Percentiles rank a stretch among this genome's conserved stretches.
phyloP scores from a whole-genome alignment of 2,113 vertebrate genomes.

The Corythaixoides concolor region DNA sequence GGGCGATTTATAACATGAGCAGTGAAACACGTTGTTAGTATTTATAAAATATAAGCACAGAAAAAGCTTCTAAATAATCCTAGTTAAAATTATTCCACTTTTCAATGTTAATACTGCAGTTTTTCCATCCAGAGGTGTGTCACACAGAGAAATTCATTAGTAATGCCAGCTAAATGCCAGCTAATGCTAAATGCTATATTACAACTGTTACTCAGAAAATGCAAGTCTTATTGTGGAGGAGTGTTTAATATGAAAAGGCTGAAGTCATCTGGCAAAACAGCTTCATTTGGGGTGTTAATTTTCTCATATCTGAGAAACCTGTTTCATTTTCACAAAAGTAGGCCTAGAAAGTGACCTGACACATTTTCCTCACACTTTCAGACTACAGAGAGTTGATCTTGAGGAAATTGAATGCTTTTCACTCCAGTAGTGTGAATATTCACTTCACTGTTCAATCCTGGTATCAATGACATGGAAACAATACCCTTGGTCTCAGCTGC shows the following conservation, averaged over 20 bases:
- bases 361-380: constrained; percentile 9
- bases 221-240: background rate
- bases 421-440: background rate
- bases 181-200: background rate
- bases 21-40: background rate
- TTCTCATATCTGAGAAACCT: background rate
- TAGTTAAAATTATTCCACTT: background rate
- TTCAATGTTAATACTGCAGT: background rate
- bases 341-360: background rate
- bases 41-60: background rate
- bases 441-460: background rate
- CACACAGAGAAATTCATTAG: background rate
- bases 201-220: background rate
- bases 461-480: background rate
- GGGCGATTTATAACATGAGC: background rate
- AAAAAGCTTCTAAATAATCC: background rate
- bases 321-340: constrained; percentile 24
- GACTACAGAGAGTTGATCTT: background rate
- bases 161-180: background rate
- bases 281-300: background rate
- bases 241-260: background rate
- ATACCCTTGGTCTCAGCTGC: background rate
- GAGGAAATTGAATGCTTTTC: background rate
- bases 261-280: background rate
- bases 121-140: background rate